Base-by-base conservation (phyloP, 2,113 vertebrate genomes). In the Panurus biarmicus region DNA sequence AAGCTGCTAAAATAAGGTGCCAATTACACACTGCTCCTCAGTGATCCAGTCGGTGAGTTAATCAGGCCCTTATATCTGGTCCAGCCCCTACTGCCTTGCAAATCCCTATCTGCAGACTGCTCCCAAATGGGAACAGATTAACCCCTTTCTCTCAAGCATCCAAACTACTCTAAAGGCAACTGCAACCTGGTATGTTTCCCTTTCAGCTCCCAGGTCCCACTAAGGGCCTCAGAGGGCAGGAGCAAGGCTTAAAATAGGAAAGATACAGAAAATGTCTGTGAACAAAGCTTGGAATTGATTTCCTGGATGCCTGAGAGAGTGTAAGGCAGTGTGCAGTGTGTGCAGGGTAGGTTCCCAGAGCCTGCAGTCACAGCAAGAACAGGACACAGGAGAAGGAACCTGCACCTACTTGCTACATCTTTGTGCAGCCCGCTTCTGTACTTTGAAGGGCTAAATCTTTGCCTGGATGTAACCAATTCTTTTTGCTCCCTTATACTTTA, bases 51-150 rank as follows among this genome's bases (percentile, higher is more conserved):
- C 36, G 0, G 57, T 40, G 73, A 89, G 69, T 94, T 89, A 95
- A 89, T 94, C 88, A 54, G 42, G 85, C 76, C 69, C 79, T 91
- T 75, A 71, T 67, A 77, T 86, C 95, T 89, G 72, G 29, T 50
- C 21, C 8, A 15, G 58, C 48, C 74, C 42, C n/a, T 53, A 8
- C 45, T 65, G 85, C 87, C 62, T 85, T 36, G 61, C 65, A 94
- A 89, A 93, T 67, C 86, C 62, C 67, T 88, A 54, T 48, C 64
- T 89, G 77, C 87, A 85, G 69, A 47, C 26, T 84, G 6, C 24
- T 93, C 74, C 67, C 4, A 14, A 4, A 62, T 24, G 45, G 70
- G 42, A 85, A 45, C 1, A 60, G 29, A 65, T 94, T 93, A 93
- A 91, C 84, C 35, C 90, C 73, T 87, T 90, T 88, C 79, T 81